Conservation (phyloP, 1,140 invertebrate genomes). For the Steinernema feltiae region DNA sequence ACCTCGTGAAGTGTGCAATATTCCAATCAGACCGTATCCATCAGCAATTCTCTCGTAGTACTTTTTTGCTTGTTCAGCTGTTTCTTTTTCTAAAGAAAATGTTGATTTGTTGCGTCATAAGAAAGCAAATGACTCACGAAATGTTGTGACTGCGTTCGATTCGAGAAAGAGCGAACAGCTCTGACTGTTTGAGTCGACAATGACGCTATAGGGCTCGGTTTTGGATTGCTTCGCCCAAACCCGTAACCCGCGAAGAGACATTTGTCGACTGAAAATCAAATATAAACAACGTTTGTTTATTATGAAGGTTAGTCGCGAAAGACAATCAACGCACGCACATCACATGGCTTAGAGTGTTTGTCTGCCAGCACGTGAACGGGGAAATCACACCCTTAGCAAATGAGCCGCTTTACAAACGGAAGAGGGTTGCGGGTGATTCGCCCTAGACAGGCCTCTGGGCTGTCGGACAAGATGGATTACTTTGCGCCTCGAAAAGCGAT, state of each 20-base stretch:
- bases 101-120: not conserved
- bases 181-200: conserved; percentile 1
- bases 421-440: too few species aligned
- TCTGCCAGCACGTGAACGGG: too few species aligned
- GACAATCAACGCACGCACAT: too few species aligned
- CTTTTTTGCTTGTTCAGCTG: conserved; percentile 34
- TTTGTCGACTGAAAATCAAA: conserved; percentile 13
- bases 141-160: not conserved
- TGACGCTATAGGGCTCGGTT: conserved; percentile 23
- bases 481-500: too few species aligned
- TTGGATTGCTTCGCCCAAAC: conserved; percentile 39
- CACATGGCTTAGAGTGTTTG: too few species aligned
- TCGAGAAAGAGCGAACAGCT: conserved; percentile 7
- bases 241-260: conserved; percentile 46
- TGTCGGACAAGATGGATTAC: too few species aligned
- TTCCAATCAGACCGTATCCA: conserved; percentile 52
- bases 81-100: conserved; percentile 34
- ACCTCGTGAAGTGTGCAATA: conserved; percentile 40
- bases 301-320: not conserved
- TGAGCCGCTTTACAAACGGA: too few species aligned
- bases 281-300: not conserved
- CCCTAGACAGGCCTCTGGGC: too few species aligned
- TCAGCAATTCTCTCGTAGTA: conserved; percentile 50
- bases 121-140: not conserved
- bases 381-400: too few species aligned